Evolutionary conservation across 2,113 vertebrate genomes (phyloP).

Genomic region (Saguinus midas): DNA sequence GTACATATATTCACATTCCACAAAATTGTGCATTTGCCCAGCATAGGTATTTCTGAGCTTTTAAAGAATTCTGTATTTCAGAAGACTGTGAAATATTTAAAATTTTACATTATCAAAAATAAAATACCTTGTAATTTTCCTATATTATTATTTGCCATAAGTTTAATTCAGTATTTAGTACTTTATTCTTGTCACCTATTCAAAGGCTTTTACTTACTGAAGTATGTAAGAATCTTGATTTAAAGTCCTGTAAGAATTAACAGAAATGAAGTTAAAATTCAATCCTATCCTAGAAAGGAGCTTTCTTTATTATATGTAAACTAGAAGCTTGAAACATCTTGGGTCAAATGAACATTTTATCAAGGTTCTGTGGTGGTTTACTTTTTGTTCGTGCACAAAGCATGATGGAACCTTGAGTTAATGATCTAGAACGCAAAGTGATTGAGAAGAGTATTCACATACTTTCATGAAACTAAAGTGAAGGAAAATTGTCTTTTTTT

Average conservation of each 20-base stretch:
- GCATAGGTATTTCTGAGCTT: background rate
- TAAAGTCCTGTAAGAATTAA: background rate
- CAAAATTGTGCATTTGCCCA: background rate
- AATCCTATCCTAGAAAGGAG: background rate
- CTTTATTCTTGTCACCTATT: background rate
- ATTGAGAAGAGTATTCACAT: background rate
- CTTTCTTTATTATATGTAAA: background rate
- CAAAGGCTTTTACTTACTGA: slow-evolving; percentile 9
- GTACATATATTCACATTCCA: background rate
- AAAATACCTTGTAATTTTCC: background rate
- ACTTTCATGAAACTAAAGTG: background rate
- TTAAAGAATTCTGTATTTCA: background rate
- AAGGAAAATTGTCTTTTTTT: background rate
- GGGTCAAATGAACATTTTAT: background rate
- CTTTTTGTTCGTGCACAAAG: background rate
- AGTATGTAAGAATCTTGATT: background rate
- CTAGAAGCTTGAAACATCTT: background rate
- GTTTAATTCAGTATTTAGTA: background rate
- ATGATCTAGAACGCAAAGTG: background rate
- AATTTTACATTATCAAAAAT: background rate
- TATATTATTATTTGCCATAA: background rate
- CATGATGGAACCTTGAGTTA: background rate
- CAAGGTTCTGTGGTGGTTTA: background rate
- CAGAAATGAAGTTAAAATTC: slow-evolving; percentile 24
- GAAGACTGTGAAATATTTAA: background rate